phyloP scores from a whole-genome alignment of 2,797 vertebrate genomes.

The Poeciliopsis infans region DNA sequence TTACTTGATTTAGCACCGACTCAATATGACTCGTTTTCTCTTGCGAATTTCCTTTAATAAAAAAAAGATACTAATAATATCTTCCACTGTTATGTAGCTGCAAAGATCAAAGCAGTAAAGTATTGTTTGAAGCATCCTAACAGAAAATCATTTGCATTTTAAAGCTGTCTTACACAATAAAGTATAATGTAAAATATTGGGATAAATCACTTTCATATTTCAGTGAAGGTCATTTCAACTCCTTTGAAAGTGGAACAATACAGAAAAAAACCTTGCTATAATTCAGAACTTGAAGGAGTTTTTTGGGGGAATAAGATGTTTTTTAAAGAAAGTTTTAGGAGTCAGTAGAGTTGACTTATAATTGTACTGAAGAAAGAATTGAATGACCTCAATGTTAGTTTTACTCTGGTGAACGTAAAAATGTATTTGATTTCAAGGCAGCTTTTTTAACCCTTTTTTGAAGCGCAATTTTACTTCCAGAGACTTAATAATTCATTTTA shows the following conservation, averaged over 20 bases:
- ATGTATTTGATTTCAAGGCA: too few species aligned
- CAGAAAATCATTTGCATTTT: slow-evolving; percentile 22
- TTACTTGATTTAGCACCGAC: slow-evolving; percentile 26
- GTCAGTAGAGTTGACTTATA: too few species aligned
- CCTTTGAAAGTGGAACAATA: slow-evolving; percentile 53
- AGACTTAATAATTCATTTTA: too few species aligned
- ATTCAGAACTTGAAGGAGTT: slow-evolving; percentile 28
- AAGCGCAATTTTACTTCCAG: too few species aligned
- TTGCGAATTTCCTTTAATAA: slow-evolving; percentile 17
- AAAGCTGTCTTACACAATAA: slow-evolving; percentile 13
- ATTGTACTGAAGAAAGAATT: too few species aligned
- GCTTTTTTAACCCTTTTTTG: too few species aligned
- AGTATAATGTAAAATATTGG: slow-evolving; percentile 14
- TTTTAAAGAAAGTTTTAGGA: background rate
- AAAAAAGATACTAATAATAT: slow-evolving; percentile 27
- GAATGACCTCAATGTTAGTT: too few species aligned
- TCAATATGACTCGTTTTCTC: slow-evolving; percentile 6
- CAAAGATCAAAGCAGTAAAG: slow-evolving; percentile 46
- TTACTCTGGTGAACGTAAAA: too few species aligned
- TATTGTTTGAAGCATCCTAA: slow-evolving; percentile 37
- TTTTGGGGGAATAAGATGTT: background rate
- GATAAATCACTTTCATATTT: slow-evolving; percentile 36
- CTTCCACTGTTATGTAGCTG: background rate
- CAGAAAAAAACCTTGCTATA: slow-evolving; percentile 9
- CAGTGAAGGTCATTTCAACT: slow-evolving; percentile 45